phyloP scores from a whole-genome alignment of 2,888 invertebrate species.

The Drosophila helvetica region DNA sequence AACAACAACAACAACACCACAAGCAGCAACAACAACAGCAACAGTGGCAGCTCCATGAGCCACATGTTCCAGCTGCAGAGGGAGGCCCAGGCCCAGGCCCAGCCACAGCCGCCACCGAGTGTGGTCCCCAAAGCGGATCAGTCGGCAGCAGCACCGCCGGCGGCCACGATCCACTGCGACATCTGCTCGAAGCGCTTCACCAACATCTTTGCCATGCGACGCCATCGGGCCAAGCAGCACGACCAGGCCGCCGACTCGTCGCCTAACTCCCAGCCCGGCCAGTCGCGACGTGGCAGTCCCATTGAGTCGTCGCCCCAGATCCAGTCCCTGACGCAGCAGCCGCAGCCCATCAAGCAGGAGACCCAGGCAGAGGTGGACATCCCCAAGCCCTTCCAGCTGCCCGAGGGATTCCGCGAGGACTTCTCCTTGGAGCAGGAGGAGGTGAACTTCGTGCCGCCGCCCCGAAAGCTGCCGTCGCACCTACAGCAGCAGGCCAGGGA shows the following conservation, averaged over 20 bases:
- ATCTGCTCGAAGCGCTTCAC: slow-evolving; percentile 90
- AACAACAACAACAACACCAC: slow-evolving; percentile 32
- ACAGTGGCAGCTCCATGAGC: slow-evolving; percentile 42
- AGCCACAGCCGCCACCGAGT: slow-evolving; percentile 48
- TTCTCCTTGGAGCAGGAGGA: slow-evolving; percentile 84
- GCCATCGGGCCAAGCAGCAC: slow-evolving; percentile 89
- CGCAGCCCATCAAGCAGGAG: slow-evolving; percentile 52
- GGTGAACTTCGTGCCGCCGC: slow-evolving; percentile 84
- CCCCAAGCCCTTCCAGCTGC: slow-evolving; percentile 79
- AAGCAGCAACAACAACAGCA: slow-evolving; percentile 40
- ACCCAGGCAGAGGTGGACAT: slow-evolving; percentile 17
- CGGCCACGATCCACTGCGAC: slow-evolving; percentile 86
- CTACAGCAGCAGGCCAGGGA: slow-evolving; percentile 88
- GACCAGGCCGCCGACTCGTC: slow-evolving; percentile 78
- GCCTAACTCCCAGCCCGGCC: slow-evolving; percentile 18
- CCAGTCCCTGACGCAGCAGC: slow-evolving; percentile 3
- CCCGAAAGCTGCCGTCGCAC: slow-evolving; percentile 86
- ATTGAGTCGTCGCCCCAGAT: background rate
- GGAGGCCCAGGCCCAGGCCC: slow-evolving; percentile 43
- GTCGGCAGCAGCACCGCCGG: slow-evolving; percentile 42
- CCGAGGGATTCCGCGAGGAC: slow-evolving; percentile 84
- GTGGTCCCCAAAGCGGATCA: slow-evolving; percentile 2
- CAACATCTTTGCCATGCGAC: slow-evolving; percentile 89
- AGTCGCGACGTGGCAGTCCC: slow-evolving; percentile 30
- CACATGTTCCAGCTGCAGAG: slow-evolving; percentile 60